A percentile compares a stretch with the other conserved stretches of the same genome.
These are phyloP conservation scores for Spea hammondii DNA, from an alignment of 2,797 vertebrate species.

Conservation along the genomic window DNA sequence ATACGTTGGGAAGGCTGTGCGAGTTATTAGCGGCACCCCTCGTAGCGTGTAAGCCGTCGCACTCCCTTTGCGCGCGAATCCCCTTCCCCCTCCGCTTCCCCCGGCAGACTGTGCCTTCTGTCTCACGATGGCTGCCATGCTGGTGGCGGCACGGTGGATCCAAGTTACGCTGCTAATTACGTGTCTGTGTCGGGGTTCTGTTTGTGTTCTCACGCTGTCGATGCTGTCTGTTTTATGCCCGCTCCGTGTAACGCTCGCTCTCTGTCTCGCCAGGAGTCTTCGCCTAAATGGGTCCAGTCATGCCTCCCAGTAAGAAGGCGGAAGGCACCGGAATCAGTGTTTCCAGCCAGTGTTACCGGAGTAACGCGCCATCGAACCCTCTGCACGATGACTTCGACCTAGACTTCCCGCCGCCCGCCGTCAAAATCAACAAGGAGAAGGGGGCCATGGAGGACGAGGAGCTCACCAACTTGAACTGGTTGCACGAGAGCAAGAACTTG, in stretches of 20 bases:
- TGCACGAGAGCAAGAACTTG: constrained; percentile 88
- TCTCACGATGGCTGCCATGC: background rate
- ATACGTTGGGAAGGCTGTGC: too few relatives aligned
- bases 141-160: background rate
- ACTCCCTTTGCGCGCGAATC: too few relatives aligned
- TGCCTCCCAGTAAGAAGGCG: constrained; percentile 98
- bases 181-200: background rate
- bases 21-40: too few relatives aligned
- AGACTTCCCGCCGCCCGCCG: constrained; percentile 75
- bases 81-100: too few relatives aligned
- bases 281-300: constrained; percentile 97
- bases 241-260: background rate
- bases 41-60: too few relatives aligned
- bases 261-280: constrained; percentile 71
- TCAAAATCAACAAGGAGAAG: constrained; percentile 73
- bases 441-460: constrained; percentile 84
- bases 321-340: constrained; percentile 92
- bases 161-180: background rate
- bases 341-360: constrained; percentile 84
- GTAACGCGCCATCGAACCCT: constrained; percentile 73
- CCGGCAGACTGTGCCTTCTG: background rate
- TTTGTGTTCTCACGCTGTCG: background rate
- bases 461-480: constrained; percentile 87
- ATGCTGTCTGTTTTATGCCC: constrained; percentile 43
- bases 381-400: constrained; percentile 81